Base-by-base conservation (phyloP, 2,797 vertebrate genomes). In the Aulostomus chinensis region DNA sequence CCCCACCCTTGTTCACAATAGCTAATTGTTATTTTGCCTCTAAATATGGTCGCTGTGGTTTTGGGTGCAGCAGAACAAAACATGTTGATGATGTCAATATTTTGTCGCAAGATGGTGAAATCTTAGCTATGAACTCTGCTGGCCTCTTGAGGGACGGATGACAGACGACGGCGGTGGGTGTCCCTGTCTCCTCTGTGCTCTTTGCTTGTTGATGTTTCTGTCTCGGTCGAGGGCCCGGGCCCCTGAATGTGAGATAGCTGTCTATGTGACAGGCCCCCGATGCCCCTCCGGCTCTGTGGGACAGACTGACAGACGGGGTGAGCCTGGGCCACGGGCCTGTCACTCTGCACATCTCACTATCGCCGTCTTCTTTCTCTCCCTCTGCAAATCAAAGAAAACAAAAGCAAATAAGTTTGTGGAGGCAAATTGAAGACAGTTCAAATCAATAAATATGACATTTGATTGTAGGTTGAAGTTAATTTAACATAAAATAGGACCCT, bases 221-320 rank as follows among this genome's bases (percentile, higher is more conserved):
- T 61, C 56, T 63, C 48, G 42, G 11, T 25, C 2, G 62, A 66
- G 59, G 52, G 45, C 28, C 28, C 7, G 33, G 59, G 49, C 53
- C 45, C 21, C 53, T 73, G 67, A 73, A 65, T 80, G 34, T 67
- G 63, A 52, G 75, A 64, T 13, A 47, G 39, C 69, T 72, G 72
- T 73, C 61, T 76, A n/a, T 53, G 41, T 86, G 86, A 88, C 85
- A 72, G 80, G 61, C 47, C 67, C 78, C 65, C 7, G 9, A 57
- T 42, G 61, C 55, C 65, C 52, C 5, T 21, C 18, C 25, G 57
- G 68, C 72, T 68, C 71, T 25, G 34, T 53, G 74, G 73, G 71
- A 73, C 51, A 60, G 45, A 70, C 45, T 68, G 85, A 84, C 68
- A 84, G 81, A 59, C 25, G 63, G 81, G 84, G 70, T 75, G 71